A percentile compares a stretch with the other conserved stretches of the same genome.
phyloP scores from a whole-genome alignment of 2,113 vertebrate species.

The Stigmatopora nigra region DNA sequence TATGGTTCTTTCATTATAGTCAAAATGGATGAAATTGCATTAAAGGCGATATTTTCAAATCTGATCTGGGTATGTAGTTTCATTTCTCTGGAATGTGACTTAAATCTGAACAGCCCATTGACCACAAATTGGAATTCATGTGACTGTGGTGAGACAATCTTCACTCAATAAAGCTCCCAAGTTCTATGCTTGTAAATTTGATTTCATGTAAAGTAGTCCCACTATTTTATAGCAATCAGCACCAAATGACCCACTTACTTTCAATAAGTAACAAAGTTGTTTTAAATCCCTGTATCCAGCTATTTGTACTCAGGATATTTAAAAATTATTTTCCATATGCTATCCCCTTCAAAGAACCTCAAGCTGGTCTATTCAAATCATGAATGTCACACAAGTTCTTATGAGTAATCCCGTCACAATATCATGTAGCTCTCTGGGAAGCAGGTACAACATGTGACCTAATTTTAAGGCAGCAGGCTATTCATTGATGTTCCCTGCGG shows the following conservation, averaged over 20 bases:
- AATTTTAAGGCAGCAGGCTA: slow-evolving; percentile 30
- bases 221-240: not conserved
- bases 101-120: too few species aligned
- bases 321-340: not conserved
- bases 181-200: not conserved
- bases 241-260: not conserved
- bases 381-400: slow-evolving; percentile 26
- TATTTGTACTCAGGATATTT: not conserved
- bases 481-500: slow-evolving; percentile 36
- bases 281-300: not conserved
- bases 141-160: not conserved
- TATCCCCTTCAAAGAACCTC: not conserved
- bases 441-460: slow-evolving; percentile 40
- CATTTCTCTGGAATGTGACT: too few species aligned
- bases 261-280: not conserved
- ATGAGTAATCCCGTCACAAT: slow-evolving; percentile 32
- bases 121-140: too few species aligned
- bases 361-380: not conserved
- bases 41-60: too few species aligned
- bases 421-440: slow-evolving; percentile 39
- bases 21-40: too few species aligned
- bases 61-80: too few species aligned
- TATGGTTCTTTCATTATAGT: too few species aligned
- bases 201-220: not conserved
- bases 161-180: not conserved